Percentiles rank a stretch among this genome's conserved stretches.
Evolutionary conservation across 2,797 vertebrate genomes (phyloP).

Genomic region (Epinephelus awoara): DNA sequence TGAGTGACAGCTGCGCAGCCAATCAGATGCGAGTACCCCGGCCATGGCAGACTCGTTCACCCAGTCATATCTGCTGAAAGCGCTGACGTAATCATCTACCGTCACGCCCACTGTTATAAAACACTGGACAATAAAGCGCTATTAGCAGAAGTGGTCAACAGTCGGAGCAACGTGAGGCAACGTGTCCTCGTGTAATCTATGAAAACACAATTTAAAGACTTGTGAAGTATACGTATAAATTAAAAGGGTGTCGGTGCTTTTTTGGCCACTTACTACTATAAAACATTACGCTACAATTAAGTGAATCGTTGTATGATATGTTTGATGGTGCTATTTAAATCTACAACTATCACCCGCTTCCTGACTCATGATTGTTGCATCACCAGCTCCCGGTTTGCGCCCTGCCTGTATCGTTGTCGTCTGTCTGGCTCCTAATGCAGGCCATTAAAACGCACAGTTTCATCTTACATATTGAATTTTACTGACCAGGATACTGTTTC

Average conservation of each 20-base stretch:
- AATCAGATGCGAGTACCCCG: constrained; percentile 51
- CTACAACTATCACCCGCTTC: not conserved
- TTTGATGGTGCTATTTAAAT: not conserved
- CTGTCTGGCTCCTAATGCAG: constrained; percentile 4
- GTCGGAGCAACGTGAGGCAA: fast-evolving
- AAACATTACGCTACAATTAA: not conserved
- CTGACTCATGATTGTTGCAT: not conserved
- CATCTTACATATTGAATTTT: not conserved
- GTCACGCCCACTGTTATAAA: constrained; percentile 78
- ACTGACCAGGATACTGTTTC: fast-evolving
- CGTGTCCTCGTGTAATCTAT: not conserved
- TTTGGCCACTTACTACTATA: not conserved
- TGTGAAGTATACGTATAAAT: not conserved
- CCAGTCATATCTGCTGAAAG: constrained; percentile 37
- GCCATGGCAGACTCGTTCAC: not conserved
- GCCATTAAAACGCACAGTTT: not conserved
- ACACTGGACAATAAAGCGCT: constrained; percentile 74
- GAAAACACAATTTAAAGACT: not conserved
- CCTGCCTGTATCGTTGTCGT: constrained; percentile 2
- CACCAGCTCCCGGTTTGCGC: not conserved
- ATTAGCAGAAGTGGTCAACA: constrained; percentile 20
- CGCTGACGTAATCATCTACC: constrained; percentile 24
- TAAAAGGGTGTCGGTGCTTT: fast-evolving
- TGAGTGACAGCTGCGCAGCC: constrained; percentile 71
- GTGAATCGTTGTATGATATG: not conserved